Percentiles rank a stretch among this genome's conserved stretches.
phyloP scores from a whole-genome alignment of 2,797 vertebrate genomes.

The Ctenosaura bakeri region DNA sequence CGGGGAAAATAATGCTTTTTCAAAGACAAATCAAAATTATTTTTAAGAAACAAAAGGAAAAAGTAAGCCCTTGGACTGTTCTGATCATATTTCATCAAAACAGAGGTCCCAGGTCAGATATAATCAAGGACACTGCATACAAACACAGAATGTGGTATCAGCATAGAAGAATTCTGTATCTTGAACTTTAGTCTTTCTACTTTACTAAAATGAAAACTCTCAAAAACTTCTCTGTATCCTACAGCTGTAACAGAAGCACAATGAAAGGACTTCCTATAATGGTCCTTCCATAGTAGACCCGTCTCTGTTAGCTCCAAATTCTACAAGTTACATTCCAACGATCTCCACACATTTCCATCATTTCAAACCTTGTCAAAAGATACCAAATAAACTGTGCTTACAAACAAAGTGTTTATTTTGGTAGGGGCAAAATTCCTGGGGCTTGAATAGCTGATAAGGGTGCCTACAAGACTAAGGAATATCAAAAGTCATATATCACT shows the following conservation, averaged over 20 bases:
- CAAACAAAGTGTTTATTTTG: background rate
- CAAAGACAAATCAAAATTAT: constrained; percentile 8
- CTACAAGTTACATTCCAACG: background rate
- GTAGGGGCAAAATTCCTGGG: background rate
- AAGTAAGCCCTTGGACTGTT: background rate
- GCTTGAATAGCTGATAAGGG: background rate
- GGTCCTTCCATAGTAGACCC: background rate
- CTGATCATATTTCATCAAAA: background rate
- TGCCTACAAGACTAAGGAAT: background rate
- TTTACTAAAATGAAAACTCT: background rate
- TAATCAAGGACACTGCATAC: background rate
- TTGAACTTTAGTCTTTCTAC: background rate
- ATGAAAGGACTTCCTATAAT: background rate
- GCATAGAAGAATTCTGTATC: background rate
- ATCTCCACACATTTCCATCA: background rate
- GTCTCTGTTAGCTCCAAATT: background rate
- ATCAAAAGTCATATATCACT: background rate
- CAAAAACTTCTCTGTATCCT: background rate
- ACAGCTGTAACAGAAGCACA: background rate
- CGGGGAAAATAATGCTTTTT: background rate
- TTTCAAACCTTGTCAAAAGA: background rate
- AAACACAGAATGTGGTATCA: constrained; percentile 1
- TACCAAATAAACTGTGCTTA: background rate
- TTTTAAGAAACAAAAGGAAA: background rate
- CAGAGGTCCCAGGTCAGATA: background rate